phyloP scores from a whole-genome alignment of 2,888 invertebrate genomes.

The Nineta flava region DNA sequence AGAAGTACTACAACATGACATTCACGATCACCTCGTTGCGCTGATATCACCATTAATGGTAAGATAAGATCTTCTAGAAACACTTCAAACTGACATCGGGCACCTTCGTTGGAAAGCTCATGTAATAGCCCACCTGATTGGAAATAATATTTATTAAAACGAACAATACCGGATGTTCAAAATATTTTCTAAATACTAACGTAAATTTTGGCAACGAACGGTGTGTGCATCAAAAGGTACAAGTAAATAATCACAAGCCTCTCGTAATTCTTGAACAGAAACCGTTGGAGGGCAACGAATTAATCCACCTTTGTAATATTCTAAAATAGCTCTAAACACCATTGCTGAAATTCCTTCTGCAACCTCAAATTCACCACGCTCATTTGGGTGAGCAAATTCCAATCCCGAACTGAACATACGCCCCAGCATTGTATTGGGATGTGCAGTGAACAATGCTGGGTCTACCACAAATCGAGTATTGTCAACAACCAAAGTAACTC shows the following conservation, averaged over 20 bases:
- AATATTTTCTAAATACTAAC: conserved; percentile 37
- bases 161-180: no score
- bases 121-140: conserved; percentile 74
- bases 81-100: conserved; percentile 87
- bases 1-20: conserved; percentile 92
- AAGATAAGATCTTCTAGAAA: conserved; percentile 91
- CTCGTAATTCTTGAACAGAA: conserved; percentile 87
- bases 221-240: conserved; percentile 95
- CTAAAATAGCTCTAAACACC: conserved; percentile 87
- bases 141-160: not conserved
- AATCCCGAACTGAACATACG: conserved; percentile 91
- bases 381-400: conserved; percentile 88
- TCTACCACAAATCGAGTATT: conserved; percentile 79
- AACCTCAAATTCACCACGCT: conserved; percentile 87
- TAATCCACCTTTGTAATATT: conserved; percentile 81
- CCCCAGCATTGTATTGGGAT: conserved; percentile 98
- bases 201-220: conserved; percentile 88
- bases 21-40: conserved; percentile 89
- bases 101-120: conserved; percentile 98
- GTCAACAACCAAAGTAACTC: conserved; percentile 90
- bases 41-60: conserved; percentile 90
- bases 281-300: conserved; percentile 93
- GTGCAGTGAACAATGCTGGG: conserved; percentile 79
- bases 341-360: conserved; percentile 94
- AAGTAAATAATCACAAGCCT: conserved; percentile 96